Evolutionary conservation across 2,797 vertebrate species (phyloP).

Genomic region (Parotocinclus haroldoi): DNA sequence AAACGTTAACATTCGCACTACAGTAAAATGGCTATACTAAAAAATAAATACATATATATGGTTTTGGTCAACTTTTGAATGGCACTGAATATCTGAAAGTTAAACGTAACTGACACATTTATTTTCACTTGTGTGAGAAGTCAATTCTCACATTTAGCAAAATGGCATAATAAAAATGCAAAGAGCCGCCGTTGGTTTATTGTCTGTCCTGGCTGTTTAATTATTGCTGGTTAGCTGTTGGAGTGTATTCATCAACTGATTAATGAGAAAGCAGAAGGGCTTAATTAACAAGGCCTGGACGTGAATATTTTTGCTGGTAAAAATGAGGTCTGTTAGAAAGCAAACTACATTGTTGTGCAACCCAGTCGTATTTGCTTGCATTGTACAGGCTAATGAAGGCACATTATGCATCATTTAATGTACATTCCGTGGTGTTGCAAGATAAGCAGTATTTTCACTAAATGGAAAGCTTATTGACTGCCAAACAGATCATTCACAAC

Average conservation of each 20-base stretch:
- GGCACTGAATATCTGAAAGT: too few relatives aligned
- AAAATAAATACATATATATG: too few relatives aligned
- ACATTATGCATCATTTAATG: slow-evolving; percentile 29
- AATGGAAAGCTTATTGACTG: slow-evolving; percentile 14
- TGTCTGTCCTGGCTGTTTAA: slow-evolving; percentile 35
- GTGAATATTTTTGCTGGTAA: slow-evolving; percentile 43
- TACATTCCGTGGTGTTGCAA: slow-evolving; percentile 23
- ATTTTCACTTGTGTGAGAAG: background rate
- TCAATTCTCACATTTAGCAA: slow-evolving; percentile 55
- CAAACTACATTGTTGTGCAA: slow-evolving; percentile 26
- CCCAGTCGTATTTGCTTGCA: slow-evolving; percentile 27
- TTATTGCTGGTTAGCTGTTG: slow-evolving; percentile 30
- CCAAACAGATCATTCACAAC: slow-evolving; percentile 11
- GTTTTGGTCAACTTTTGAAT: too few relatives aligned
- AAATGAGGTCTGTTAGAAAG: slow-evolving; percentile 36
- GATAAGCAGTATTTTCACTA: slow-evolving; percentile 23
- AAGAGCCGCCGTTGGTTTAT: slow-evolving; percentile 28
- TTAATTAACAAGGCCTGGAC: slow-evolving; percentile 39
- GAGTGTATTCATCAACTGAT: slow-evolving; percentile 43
- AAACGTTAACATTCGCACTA: too few relatives aligned
- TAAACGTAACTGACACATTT: background rate
- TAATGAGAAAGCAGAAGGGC: slow-evolving; percentile 32
- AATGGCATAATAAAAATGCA: slow-evolving; percentile 19
- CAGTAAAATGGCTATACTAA: too few relatives aligned
- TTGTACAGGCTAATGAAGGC: slow-evolving; percentile 28